Evolutionary conservation across 2,797 vertebrate species (phyloP).

Genomic region (Capromys pilorides): DNA sequence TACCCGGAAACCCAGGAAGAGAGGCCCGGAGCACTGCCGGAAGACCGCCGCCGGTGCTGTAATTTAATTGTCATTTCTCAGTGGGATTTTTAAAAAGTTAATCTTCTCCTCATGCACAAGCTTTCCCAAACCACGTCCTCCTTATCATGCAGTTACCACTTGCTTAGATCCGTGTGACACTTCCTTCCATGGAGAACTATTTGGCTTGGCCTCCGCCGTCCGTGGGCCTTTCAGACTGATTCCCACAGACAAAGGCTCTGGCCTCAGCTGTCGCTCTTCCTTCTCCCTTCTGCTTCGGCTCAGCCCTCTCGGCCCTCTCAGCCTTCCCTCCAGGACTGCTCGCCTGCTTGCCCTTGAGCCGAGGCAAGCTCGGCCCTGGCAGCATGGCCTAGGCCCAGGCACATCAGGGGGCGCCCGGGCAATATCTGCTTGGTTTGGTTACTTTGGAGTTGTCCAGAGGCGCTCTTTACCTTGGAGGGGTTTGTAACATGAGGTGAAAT

Average conservation of each 20-base stretch:
- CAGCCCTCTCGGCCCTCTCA: not conserved
- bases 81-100: not conserved
- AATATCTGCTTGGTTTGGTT: not conserved
- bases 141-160: not conserved
- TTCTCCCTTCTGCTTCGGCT: not conserved
- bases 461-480: not conserved
- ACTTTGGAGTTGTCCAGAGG: not conserved
- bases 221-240: rapidly evolving
- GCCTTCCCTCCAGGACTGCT: not conserved
- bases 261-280: not conserved
- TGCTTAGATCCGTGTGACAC: not conserved
- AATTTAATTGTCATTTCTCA: not conserved
- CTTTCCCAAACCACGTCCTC: not conserved
- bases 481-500: not conserved
- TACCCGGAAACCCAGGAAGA: not conserved
- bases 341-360: not conserved
- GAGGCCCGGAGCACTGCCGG: not conserved
- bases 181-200: not conserved
- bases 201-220: not conserved
- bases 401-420: not conserved
- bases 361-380: not conserved
- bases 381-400: not conserved
- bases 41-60: no score
- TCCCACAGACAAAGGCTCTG: not conserved
- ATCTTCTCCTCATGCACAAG: not conserved